Evolutionary conservation across 1,140 invertebrate genomes (phyloP).

Genomic region (Dendrolimus punctatus): DNA sequence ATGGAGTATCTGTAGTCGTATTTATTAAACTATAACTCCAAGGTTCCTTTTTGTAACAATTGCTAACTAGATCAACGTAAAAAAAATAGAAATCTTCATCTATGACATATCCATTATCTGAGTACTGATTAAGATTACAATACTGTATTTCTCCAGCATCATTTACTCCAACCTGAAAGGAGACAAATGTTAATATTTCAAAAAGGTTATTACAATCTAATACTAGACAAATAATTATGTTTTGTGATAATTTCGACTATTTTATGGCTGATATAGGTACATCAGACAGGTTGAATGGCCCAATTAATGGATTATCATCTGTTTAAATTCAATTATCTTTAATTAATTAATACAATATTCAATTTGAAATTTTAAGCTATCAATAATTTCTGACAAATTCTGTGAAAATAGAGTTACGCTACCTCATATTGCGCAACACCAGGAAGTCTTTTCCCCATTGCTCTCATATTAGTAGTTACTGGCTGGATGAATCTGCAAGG

Average conservation of each 20-base stretch:
- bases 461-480: constrained; percentile 76
- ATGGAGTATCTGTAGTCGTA: constrained; percentile 46
- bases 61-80: constrained; percentile 21
- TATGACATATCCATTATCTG: constrained; percentile 74
- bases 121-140: constrained; percentile 72
- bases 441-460: constrained; percentile 76
- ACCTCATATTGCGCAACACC: constrained; percentile 75
- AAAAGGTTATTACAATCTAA: not conserved
- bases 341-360: too few species aligned
- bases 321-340: too few species aligned
- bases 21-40: constrained; percentile 44
- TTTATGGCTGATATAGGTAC: too few species aligned
- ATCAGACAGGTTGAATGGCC: too few species aligned
- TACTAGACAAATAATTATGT: not conserved
- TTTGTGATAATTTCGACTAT: not conserved
- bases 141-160: constrained; percentile 76
- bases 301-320: too few species aligned
- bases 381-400: constrained; percentile 6
- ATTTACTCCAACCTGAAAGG: constrained; percentile 72
- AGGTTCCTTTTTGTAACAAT: constrained; percentile 30
- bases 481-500: constrained; percentile 60
- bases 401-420: constrained; percentile 66
- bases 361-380: too few species aligned
- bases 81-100: constrained; percentile 67
- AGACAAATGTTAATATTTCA: not conserved